Percentiles rank a stretch among this genome's conserved stretches.
Conservation (phyloP, 2,797 vertebrate genomes). For the Rhinoraja longicauda region DNA sequence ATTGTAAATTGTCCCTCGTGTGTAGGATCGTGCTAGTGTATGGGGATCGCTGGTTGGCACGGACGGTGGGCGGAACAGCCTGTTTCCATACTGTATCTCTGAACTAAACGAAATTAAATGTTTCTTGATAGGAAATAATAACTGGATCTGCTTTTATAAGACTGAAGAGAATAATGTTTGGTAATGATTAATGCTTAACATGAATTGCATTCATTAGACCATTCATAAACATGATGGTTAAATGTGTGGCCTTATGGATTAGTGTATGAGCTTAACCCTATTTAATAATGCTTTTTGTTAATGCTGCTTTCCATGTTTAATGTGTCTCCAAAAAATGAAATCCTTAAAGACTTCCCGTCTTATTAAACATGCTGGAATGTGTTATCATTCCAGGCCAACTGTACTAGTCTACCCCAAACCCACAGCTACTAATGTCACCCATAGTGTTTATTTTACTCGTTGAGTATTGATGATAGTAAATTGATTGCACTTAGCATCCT, state of each 20-base stretch:
- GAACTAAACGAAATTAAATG: no score
- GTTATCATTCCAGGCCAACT: no score
- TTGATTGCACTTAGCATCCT: neutral
- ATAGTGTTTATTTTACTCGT: neutral
- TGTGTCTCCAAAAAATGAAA: neutral
- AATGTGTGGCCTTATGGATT: neutral
- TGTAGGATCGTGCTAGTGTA: no score
- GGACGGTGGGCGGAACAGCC: no score
- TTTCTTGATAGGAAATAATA: neutral
- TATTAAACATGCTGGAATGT: neutral
- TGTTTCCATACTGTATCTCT: no score
- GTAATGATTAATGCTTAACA: neutral
- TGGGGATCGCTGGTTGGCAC: no score
- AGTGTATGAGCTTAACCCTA: neutral
- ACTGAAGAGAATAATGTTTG: neutral
- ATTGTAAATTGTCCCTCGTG: no score
- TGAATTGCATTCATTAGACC: neutral
- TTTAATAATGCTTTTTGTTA: neutral
- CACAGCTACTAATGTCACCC: neutral
- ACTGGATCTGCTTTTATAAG: neutral
- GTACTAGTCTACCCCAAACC: no score
- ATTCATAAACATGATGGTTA: neutral
- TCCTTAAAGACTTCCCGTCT: neutral
- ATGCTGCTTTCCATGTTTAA: neutral
- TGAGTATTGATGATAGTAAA: neutral